Conservation (phyloP, 2,113 vertebrate species). For the Chroicocephalus ridibundus region DNA sequence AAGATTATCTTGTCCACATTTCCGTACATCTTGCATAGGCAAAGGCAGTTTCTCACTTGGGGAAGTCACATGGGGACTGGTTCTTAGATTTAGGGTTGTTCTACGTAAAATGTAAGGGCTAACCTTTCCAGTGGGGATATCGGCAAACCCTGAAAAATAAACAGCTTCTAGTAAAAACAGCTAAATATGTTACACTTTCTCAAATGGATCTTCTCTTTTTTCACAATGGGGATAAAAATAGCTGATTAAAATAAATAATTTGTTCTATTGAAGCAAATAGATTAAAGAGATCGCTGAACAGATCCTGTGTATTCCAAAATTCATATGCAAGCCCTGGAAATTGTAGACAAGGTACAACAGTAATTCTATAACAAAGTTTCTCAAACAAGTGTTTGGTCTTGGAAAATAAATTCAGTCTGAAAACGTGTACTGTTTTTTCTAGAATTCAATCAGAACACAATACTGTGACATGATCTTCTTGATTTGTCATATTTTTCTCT, state of each 20-base stretch:
- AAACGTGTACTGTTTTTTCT: not conserved
- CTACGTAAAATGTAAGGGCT: conserved; percentile 81
- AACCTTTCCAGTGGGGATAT: conserved; percentile 78
- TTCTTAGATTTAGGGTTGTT: conserved; percentile 73
- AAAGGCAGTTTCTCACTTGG: conserved; percentile 29
- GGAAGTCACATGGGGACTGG: conserved; percentile 72
- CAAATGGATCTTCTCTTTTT: not conserved
- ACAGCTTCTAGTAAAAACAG: not conserved
- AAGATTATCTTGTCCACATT: conserved; percentile 34
- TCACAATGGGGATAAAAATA: not conserved
- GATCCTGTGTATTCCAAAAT: not conserved
- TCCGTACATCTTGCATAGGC: not conserved
- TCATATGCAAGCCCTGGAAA: not conserved
- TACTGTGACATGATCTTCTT: rapidly evolving
- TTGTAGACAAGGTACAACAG: not conserved
- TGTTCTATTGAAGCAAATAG: not conserved
- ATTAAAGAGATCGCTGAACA: not conserved
- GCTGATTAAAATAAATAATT: not conserved
- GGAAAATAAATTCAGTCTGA: not conserved
- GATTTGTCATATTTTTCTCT: not conserved
- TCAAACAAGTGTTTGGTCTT: not conserved
- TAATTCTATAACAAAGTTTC: not conserved
- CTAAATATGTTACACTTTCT: not conserved
- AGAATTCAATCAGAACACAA: not conserved
- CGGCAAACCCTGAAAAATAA: conserved; percentile 80